phyloP scores from a whole-genome alignment of 2,888 invertebrate genomes.

The Idaea straminata region DNA sequence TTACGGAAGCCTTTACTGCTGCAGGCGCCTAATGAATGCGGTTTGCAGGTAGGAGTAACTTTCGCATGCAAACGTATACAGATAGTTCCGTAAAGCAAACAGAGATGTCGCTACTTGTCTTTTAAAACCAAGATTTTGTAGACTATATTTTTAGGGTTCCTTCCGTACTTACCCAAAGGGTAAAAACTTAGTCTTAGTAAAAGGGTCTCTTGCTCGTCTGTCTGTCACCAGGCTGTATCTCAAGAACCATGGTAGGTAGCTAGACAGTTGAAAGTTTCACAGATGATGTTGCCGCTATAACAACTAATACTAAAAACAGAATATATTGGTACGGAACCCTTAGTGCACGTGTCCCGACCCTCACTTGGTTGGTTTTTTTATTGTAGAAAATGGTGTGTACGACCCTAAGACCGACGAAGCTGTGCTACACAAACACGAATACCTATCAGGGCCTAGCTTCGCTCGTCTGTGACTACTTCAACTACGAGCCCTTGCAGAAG shows the following conservation, averaged over 20 bases:
- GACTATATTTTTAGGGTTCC: not conserved
- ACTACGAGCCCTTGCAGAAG: conserved; percentile 85
- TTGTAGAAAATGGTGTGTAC: conserved; percentile 94
- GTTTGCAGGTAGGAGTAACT: conserved; percentile 81
- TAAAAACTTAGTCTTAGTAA: too few species aligned
- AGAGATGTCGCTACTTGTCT: conserved; percentile 33
- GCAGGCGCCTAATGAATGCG: conserved; percentile 88
- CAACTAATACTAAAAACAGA: not conserved
- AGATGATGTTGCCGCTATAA: too few species aligned
- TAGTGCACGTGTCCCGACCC: not conserved
- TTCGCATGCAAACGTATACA: not conserved
- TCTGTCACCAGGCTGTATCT: too few species aligned
- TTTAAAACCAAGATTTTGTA: not conserved
- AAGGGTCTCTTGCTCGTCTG: too few species aligned
- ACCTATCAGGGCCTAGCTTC: conserved; percentile 86
- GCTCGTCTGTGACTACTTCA: conserved; percentile 89
- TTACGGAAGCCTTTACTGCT: conserved; percentile 84
- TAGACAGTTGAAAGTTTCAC: too few species aligned
- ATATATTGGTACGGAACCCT: not conserved
- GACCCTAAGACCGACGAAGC: conserved; percentile 87
- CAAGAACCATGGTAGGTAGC: too few species aligned
- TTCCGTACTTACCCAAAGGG: not conserved
- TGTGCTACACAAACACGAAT: conserved; percentile 85
- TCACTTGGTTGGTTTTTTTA: not conserved
- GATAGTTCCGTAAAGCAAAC: not conserved